Evolutionary conservation across 1,140 invertebrate genomes (phyloP), one percentile per base, ranked within the genome.

Genomic region (Drosophila grimshawi): DNA sequence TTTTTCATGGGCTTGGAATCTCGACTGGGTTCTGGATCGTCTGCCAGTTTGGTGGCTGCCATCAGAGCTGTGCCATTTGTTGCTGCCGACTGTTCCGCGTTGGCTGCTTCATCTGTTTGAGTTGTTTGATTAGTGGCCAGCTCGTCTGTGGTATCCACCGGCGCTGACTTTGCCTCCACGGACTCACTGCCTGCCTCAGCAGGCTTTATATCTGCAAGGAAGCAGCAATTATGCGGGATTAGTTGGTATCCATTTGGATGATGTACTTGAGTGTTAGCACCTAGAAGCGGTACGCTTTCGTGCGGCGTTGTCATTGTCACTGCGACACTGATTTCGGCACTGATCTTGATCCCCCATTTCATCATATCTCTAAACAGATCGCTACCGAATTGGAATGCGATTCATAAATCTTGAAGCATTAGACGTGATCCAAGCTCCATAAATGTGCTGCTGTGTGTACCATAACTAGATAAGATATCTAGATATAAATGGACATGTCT

Each of bases 281-380:
- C 82, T 46, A 86, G 48, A 2, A 86, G 80, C 37, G 82, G 83
- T 7, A 82, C 83, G 27, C 64, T 62, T 68, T 86, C 79, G 35
- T 60, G 59, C 11, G 67, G 46, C 30, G 30, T 45, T 56, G 73
- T 52, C 81, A 86, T 86, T 48, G 43, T 48, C 5, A 57, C 37
- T 59, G 35, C 33, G 27, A 11, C 19, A 29, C 5, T 6, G 52
- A 43, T 19, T 33, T 19, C 11, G 32, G 1, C 7, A 10, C 11
- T 32, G 35, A 41, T 46, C 45, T 52, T 30, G 7, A 41, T 64
- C n/a, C 7, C 5, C 2, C 33, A 83, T 85, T 80, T 85, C 73
- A 69, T 63, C 72, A 85, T 49, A 7, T 7, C 39, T 41, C 5
- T 41, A 41, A 41, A 2, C 39, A 2, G 8, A 41, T 7, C 5